phyloP scores from a whole-genome alignment of 2,797 vertebrate genomes.

The Chiropotes sagulatus region DNA sequence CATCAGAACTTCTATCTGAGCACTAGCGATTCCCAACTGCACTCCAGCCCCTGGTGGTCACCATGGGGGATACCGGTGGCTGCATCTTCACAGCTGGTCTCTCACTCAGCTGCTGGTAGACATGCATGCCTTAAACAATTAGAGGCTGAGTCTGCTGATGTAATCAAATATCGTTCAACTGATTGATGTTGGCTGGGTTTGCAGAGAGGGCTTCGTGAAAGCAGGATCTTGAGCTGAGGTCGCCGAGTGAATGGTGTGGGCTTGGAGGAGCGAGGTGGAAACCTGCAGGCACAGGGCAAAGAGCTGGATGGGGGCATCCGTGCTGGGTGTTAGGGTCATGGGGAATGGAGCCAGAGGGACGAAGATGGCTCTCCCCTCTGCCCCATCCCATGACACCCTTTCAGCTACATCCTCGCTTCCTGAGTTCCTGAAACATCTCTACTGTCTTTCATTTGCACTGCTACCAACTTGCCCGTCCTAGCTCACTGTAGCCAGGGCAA shows the following conservation, averaged over 20 bases:
- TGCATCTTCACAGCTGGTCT: background rate
- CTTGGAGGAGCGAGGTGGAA: background rate
- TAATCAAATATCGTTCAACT: background rate
- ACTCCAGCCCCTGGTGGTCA: background rate
- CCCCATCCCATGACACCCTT: background rate
- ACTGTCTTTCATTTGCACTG: background rate
- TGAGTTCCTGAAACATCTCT: background rate
- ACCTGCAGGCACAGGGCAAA: no score
- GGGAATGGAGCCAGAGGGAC: no score
- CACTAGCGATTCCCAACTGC: rapidly evolving
- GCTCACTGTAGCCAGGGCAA: background rate
- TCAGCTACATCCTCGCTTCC: background rate
- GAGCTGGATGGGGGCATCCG: background rate
- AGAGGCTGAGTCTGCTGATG: background rate
- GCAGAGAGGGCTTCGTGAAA: background rate
- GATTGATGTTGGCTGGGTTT: background rate
- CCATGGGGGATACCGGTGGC: background rate
- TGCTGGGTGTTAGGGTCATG: no score
- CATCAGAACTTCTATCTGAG: background rate
- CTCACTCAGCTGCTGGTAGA: background rate
- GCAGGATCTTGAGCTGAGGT: background rate
- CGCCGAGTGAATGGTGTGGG: background rate
- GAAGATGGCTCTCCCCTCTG: no score
- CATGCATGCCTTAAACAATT: rapidly evolving
- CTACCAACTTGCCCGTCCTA: no score